phyloP scores from a whole-genome alignment of 2,888 invertebrate genomes.

The Rhagonycha fulva region DNA sequence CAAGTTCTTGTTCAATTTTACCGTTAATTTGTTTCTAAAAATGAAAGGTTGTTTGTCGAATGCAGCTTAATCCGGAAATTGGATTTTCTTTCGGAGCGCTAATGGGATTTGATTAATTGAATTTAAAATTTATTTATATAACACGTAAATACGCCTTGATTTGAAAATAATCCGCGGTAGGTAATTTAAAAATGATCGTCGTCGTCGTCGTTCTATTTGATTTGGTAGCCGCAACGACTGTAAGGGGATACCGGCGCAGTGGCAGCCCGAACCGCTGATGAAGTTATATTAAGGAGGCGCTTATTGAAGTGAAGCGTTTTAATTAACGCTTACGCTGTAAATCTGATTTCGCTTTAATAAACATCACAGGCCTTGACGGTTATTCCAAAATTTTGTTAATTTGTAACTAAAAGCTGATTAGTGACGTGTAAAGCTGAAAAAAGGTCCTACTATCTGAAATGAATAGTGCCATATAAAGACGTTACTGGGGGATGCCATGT shows the following conservation, averaged over 20 bases:
- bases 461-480: conserved; percentile 14
- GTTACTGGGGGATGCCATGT: conserved; percentile 10
- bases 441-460: not conserved
- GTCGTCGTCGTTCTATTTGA: not conserved
- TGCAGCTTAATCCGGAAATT: not conserved
- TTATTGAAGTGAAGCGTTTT: not conserved
- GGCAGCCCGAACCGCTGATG: not conserved
- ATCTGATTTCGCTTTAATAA: not conserved
- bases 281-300: not conserved
- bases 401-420: not conserved
- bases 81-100: not conserved
- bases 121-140: not conserved
- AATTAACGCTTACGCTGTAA: not conserved
- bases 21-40: not conserved
- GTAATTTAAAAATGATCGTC: too few relatives aligned
- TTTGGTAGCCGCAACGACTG: not conserved
- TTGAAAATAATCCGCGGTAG: not conserved
- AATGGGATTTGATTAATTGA: not conserved
- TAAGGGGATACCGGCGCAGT: not conserved
- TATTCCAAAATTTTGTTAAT: not conserved
- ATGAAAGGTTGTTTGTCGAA: not conserved
- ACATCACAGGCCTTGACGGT: not conserved
- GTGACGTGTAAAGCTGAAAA: not conserved
- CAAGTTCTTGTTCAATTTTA: not conserved
- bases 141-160: not conserved